Evolutionary conservation across 2,888 invertebrate species (phyloP), one percentile per base, ranked within the genome.

Genomic region (Alsophila aescularia): DNA sequence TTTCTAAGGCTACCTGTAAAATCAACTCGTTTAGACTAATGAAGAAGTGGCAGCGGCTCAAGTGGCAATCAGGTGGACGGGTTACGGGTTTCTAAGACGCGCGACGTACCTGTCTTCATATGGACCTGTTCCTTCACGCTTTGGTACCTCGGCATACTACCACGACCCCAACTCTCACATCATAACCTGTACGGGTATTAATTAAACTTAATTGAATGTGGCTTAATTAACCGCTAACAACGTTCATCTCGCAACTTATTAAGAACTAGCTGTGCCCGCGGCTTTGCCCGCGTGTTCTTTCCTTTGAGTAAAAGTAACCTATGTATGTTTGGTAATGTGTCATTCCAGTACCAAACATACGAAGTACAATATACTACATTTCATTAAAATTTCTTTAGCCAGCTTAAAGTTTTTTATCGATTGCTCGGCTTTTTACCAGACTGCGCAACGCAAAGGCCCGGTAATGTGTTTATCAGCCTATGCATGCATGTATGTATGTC

Each of bases 71-170:
- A 76, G 61, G 67, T 12, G 66, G 67, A 73, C 78, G 76, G 64
- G 66, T 58, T 65, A 68, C 66, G 68, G 70, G 73, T 67, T 60
- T 70, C 57, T 69, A 74, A 69, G 67, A 60, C 52, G 61, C 52
- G 62, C 61, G 50, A 48, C 52, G 66, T 41, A 51, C 54, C 47
- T 56, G 61, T 58, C 58, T 58, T 68, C 69, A 67, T 70, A 62
- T 51, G 66, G 70, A 81, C 79, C 73, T 69, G 79, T 81, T 77
- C 66, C 64, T 62, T 71, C 75, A 74, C 73, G 75, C 73, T 67
- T 66, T 66, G 62, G 63, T 67, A 68, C 66, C 60, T 58, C 59
- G 60, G 58, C 51, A 58, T 61, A 62, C 63, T 61, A 50, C 40
- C 51, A 43, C 62, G 64, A 61, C 68, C 61, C 53, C 49, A 41